Evolutionary conservation across 92 coral and sea anemone genomes (phyloP), one percentile per base, ranked within the genome.

Genomic region (Ricordea florida): DNA sequence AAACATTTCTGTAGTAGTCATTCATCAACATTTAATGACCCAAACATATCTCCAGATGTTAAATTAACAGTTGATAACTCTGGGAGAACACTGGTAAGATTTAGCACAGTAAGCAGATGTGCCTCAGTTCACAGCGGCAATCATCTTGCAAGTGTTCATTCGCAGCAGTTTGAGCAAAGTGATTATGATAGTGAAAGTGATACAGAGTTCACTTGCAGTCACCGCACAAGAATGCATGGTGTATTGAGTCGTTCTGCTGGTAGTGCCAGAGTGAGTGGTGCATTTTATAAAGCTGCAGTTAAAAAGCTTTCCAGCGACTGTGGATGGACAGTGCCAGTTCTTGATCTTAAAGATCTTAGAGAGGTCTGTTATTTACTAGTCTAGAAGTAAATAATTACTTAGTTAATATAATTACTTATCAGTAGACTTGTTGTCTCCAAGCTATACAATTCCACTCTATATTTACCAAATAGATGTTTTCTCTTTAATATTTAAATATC

Each of bases 331-430:
- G 40, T 91, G 7, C 97, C 97, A 3, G 68, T 87, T 31, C 78
- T 83, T 70, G 93, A 91, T 29, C 77, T 91, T 21, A 65, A 71
- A 46, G 74, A 70, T 51, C 59, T 85, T 42, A 83, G 78, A 29
- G 84, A 74, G 69, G 92, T 90, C 71, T 33, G 66, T 37, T 57
- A 5, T 24, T 3, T 11, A 26, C 15, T 7, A 10, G n/a, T 11
- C 11, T 1, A 18, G 5, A 2, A 18, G 6, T 1, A 6, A n/a
- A 1, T n/a, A n/a, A n/a, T n/a, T n/a, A n/a, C n/a, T n/a, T n/a
- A n/a, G n/a, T n/a, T n/a, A n/a, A n/a, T n/a, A n/a, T n/a, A n/a
- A n/a, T n/a, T n/a, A n/a, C n/a, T n/a, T n/a, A n/a, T n/a, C n/a
- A n/a, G n/a, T n/a, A n/a, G n/a, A n/a, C n/a, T n/a, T n/a, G n/a